Conservation (phyloP, 2,888 invertebrate species). For the Julus scandinavius region DNA sequence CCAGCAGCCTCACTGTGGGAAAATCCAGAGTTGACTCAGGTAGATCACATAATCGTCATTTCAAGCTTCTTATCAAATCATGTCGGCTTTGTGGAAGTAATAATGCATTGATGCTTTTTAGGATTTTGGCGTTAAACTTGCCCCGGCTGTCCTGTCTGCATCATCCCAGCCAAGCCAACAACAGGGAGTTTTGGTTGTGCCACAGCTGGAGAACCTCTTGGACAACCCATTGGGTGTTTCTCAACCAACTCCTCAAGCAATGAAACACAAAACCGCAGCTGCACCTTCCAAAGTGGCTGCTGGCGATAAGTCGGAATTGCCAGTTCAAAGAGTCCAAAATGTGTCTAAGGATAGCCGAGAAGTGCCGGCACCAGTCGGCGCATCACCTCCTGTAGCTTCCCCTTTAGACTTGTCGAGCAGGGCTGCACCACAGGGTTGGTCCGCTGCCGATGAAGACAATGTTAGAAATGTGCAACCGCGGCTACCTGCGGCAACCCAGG, state of each 20-base stretch:
- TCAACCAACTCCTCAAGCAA: not conserved
- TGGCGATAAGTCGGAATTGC: not conserved
- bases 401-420: constrained; percentile 50
- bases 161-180: constrained; percentile 26
- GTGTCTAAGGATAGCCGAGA: not conserved
- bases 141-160: constrained; percentile 51
- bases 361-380: not conserved
- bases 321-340: not conserved
- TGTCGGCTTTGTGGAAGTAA: not conserved
- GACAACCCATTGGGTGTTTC: constrained; percentile 51
- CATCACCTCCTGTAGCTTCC: not conserved
- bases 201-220: constrained; percentile 50
- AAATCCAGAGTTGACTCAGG: constrained; percentile 55
- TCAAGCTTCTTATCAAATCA: not conserved
- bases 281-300: not conserved
- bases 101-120: not conserved
- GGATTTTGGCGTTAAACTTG: constrained; percentile 37
- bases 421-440: constrained; percentile 53
- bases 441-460: constrained; percentile 46
- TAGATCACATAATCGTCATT: not conserved
- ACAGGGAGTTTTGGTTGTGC: constrained; percentile 55
- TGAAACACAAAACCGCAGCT: not conserved
- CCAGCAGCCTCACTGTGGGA: constrained; percentile 57
- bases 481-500: not conserved
- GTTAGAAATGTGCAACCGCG: not conserved